Conservation (phyloP, 2,113 vertebrate species). For the Cygnus buccinator region DNA sequence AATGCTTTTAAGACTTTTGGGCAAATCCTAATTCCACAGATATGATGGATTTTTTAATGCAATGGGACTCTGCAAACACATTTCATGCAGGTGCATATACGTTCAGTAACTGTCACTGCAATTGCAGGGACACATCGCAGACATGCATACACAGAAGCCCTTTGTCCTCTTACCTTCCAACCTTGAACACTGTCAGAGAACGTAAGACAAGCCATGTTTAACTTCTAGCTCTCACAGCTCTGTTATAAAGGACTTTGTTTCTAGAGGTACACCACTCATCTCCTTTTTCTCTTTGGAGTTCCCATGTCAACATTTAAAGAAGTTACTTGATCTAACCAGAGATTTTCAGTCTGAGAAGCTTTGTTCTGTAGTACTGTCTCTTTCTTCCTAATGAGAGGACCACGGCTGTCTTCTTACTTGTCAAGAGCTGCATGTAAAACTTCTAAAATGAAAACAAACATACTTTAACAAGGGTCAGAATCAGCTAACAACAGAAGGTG, state of each 20-base stretch:
- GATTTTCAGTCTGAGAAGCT: background rate
- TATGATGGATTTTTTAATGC: background rate
- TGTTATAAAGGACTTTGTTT: background rate
- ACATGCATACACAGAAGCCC: background rate
- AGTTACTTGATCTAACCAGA: background rate
- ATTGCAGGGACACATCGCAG: background rate
- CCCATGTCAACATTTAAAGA: background rate
- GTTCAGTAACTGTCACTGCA: background rate
- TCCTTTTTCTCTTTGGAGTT: background rate
- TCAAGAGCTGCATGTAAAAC: background rate
- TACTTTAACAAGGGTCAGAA: background rate
- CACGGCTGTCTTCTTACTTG: background rate
- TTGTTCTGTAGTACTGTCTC: background rate
- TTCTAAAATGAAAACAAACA: background rate
- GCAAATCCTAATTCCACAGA: background rate
- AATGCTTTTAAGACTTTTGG: background rate
- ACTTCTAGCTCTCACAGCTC: background rate
- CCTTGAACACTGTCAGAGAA: background rate
- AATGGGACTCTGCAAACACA: background rate
- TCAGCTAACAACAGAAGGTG: background rate
- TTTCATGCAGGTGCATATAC: background rate
- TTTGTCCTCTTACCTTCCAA: background rate
- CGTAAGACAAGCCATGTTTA: background rate
- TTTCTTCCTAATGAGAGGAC: background rate
- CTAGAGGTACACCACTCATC: background rate